phyloP scores from a whole-genome alignment of 2,797 vertebrate genomes.

The Parauchenoglanis ngamensis region DNA sequence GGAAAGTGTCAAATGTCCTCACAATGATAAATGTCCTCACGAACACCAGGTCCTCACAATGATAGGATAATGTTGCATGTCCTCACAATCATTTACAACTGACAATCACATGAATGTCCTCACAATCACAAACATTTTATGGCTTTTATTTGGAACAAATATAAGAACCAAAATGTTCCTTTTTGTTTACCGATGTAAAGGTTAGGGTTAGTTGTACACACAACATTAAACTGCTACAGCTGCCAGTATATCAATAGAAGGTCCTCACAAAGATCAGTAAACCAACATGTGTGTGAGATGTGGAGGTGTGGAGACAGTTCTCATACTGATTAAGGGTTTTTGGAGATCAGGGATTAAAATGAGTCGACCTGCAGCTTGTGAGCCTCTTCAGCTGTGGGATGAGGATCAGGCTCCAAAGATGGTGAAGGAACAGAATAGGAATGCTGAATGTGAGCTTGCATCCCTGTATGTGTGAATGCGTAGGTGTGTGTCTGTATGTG shows the following conservation, averaged over 20 bases:
- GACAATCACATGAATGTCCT: too few relatives aligned
- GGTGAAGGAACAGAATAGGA: not conserved
- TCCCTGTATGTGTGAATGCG: not conserved
- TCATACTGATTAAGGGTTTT: slow-evolving; percentile 9
- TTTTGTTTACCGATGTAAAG: not conserved
- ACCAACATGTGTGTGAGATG: not conserved
- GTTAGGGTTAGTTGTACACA: not conserved
- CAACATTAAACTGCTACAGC: not conserved
- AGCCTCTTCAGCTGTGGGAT: not conserved
- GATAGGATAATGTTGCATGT: not conserved
- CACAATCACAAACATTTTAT: not conserved
- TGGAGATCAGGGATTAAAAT: slow-evolving; percentile 31
- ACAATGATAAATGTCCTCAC: not conserved
- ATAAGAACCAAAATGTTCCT: not conserved
- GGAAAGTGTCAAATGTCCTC: not conserved
- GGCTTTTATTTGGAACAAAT: not conserved
- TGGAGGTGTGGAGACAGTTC: not conserved
- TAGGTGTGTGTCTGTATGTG: slow-evolving; percentile 10
- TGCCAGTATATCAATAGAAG: not conserved
- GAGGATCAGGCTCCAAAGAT: not conserved
- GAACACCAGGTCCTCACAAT: not conserved
- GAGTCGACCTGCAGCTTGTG: not conserved
- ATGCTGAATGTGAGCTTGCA: not conserved
- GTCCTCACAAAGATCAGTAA: not conserved
- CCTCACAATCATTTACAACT: not conserved